Evolutionary conservation across 2,888 invertebrate species (phyloP), one percentile per base, ranked within the genome.

Genomic region (Chromoteleia sp.): DNA sequence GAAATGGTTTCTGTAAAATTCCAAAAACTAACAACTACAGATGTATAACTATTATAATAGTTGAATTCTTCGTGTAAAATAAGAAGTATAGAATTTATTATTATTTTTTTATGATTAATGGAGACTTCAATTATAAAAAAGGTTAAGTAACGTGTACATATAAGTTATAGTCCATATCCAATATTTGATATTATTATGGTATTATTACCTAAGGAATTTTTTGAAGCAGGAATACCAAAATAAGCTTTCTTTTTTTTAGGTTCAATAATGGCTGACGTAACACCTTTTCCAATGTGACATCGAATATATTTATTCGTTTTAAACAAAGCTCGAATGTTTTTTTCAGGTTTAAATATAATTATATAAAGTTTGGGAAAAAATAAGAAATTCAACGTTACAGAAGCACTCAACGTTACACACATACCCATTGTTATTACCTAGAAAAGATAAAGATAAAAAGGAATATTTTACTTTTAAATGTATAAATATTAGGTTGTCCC

Each of bases 301-400:
- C 94, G 91, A 21, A 94, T 93, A 73, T 93, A 93, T 87, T 94
- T 94, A 80, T 93, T 93, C 0, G 95, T 95, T 0, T 94, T 94
- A 89, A 94, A 94, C 43, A 85, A 59, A 15, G 84, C 94, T 52
- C 96, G 93, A 85, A 95, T 95, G 92, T 97, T 97, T 88, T 94
- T 94, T 92, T 96, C 95, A 2, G 96, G 96, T 76, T 94, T 93
- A 86, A 95, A 93, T 41, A 96, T 89, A 83, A 96, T 96, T 86
- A 96, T 95, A 91, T 95, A 96, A 48, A 96, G 92, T 92, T 96
- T 96, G 1, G 96, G 96, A 82, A 95, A 93, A 92, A 96, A 96
- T 73, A 96, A 93, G 84, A 96, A 94, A 56, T 94, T 93, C 87
- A 96, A 93, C 43, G 95, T 95, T 5, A 96, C 95, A 85, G 94